Conservation (phyloP, 2,113 vertebrate genomes). For the Lathamus discolor region DNA sequence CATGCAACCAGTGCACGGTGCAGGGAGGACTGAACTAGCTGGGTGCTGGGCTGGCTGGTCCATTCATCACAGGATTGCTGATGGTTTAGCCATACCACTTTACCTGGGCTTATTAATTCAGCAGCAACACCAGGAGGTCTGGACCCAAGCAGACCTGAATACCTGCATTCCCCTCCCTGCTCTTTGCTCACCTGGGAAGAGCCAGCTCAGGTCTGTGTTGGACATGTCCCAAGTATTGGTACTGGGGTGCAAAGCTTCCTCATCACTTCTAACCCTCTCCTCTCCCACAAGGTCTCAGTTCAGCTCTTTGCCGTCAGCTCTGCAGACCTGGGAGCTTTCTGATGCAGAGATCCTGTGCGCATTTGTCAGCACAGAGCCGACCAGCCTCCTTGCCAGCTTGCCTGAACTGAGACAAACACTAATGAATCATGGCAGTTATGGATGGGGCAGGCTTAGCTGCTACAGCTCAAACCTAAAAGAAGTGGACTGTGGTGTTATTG, state of each 20-base stretch:
- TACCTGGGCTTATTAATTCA: background rate
- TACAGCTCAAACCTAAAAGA: background rate
- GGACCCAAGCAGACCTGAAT: background rate
- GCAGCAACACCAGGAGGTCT: background rate
- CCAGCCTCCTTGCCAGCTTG: background rate
- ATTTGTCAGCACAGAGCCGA: background rate
- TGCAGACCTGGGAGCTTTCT: background rate
- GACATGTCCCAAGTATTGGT: background rate
- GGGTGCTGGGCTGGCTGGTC: background rate
- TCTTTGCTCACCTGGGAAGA: background rate
- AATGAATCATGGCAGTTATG: background rate
- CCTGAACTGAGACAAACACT: background rate
- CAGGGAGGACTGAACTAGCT: background rate
- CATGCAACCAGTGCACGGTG: background rate
- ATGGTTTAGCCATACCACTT: background rate
- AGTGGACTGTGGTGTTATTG: background rate
- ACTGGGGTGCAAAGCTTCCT: background rate
- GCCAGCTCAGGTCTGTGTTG: background rate
- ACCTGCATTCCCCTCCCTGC: background rate
- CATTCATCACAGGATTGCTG: fast-evolving
- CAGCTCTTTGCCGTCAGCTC: background rate
- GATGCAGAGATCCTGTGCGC: background rate
- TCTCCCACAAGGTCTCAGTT: background rate
- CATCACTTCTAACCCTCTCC: background rate
- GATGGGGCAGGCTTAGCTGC: background rate